Percentiles rank a stretch among this genome's conserved stretches.
Conservation (phyloP, 35 echinoderm and acorn worm genomes). For the Lytechinus variegatus region DNA sequence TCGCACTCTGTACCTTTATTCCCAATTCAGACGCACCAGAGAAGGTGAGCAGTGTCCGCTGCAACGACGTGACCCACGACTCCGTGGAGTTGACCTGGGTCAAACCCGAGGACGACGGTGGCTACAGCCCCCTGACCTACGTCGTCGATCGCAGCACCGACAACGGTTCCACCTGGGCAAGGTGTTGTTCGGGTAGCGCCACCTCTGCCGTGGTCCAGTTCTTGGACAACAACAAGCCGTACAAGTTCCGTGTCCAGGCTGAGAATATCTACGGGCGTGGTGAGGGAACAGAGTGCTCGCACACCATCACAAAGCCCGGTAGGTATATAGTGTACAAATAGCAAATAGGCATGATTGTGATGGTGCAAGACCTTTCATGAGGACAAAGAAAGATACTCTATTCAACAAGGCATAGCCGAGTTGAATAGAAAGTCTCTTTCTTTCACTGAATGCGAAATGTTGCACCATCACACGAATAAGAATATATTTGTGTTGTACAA, state of each 20-base stretch:
- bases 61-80: conserved; percentile 75
- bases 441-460: no score
- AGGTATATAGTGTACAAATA: no score
- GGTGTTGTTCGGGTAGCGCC: conserved; percentile 56
- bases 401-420: no score
- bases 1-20: neutral
- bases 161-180: conserved; percentile 57
- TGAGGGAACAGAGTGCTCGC: conserved; percentile 63
- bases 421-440: no score
- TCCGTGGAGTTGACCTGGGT: conserved; percentile 87
- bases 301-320: conserved; percentile 92
- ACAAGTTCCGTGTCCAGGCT: conserved; percentile 80
- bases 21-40: conserved; percentile 82
- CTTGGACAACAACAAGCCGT: conserved; percentile 67
- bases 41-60: conserved; percentile 54
- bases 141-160: conserved; percentile 71
- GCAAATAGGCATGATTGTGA: no score
- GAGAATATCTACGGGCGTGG: conserved; percentile 86
- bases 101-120: conserved; percentile 78
- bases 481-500: no score
- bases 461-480: no score
- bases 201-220: conserved; percentile 59
- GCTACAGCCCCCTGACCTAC: conserved; percentile 72
- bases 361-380: no score
- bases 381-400: no score